phyloP scores from a whole-genome alignment of 1,140 invertebrate genomes.

The Heliconius eleuchia region DNA sequence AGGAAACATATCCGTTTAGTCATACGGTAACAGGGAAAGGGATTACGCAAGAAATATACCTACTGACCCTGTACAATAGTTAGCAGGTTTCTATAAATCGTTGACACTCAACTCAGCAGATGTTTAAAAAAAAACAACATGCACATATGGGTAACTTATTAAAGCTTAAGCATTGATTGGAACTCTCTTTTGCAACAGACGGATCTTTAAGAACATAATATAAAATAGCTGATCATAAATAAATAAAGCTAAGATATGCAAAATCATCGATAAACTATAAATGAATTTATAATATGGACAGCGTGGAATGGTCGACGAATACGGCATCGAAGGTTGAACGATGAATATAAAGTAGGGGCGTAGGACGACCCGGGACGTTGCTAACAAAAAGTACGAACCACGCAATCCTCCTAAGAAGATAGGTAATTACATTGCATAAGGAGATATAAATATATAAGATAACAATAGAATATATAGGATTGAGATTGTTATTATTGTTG shows the following conservation, averaged over 20 bases:
- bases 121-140: neutral
- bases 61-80: conserved; percentile 12
- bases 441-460: neutral
- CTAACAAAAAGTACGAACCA: conserved; percentile 12
- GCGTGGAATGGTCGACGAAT: conserved; percentile 41
- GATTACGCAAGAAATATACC: conserved; percentile 14
- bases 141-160: neutral
- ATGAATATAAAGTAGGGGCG: conserved; percentile 54
- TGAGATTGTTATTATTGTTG: neutral
- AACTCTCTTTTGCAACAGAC: too few relatives aligned
- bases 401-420: neutral
- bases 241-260: neutral
- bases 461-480: neutral
- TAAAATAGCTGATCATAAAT: neutral
- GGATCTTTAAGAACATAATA: too few relatives aligned
- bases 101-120: neutral
- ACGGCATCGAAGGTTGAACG: conserved; percentile 46
- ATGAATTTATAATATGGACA: conserved; percentile 33
- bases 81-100: conserved; percentile 14
- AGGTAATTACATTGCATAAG: neutral
- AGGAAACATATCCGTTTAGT: neutral
- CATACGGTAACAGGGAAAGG: neutral
- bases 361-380: conserved; percentile 40
- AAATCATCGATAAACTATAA: conserved; percentile 1
- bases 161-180: neutral